These are phyloP conservation scores for Musca domestica DNA, from an alignment of 1,140 invertebrate genomes.

Conservation along the genomic window DNA sequence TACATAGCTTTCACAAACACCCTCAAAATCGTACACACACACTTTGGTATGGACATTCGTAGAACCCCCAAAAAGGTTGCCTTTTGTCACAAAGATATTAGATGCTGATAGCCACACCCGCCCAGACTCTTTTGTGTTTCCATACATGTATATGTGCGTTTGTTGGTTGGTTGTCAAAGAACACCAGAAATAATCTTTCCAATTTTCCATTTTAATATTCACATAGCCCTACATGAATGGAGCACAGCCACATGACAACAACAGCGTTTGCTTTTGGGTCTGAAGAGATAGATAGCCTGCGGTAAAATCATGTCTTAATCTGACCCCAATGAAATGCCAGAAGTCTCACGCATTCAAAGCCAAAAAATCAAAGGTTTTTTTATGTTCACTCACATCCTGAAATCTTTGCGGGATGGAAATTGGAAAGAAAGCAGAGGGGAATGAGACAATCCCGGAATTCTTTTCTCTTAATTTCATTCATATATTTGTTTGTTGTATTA, in stretches of 20 bases:
- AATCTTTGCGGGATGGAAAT: neutral
- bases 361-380: neutral
- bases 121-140: neutral
- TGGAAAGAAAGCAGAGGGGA: neutral
- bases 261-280: too few relatives aligned
- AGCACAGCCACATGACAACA: neutral
- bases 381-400: neutral
- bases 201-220: conserved; percentile 10
- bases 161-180: neutral
- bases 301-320: conserved; percentile 1
- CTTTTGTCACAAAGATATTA: conserved; percentile 12
- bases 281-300: neutral
- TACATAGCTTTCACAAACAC: conserved; percentile 1
- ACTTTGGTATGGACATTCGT: neutral
- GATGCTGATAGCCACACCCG: conserved; percentile 3
- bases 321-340: conserved; percentile 8
- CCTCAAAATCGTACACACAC: neutral
- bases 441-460: neutral
- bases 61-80: neutral
- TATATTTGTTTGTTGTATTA: conserved; percentile 5
- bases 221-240: neutral
- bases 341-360: too few relatives aligned
- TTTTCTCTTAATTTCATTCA: neutral
- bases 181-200: neutral
- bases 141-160: neutral